A percentile compares a stretch with the other conserved stretches of the same genome.
These are phyloP conservation scores for Acrobasis suavella DNA, from an alignment of 2,888 invertebrate species.

Conservation along the genomic window DNA sequence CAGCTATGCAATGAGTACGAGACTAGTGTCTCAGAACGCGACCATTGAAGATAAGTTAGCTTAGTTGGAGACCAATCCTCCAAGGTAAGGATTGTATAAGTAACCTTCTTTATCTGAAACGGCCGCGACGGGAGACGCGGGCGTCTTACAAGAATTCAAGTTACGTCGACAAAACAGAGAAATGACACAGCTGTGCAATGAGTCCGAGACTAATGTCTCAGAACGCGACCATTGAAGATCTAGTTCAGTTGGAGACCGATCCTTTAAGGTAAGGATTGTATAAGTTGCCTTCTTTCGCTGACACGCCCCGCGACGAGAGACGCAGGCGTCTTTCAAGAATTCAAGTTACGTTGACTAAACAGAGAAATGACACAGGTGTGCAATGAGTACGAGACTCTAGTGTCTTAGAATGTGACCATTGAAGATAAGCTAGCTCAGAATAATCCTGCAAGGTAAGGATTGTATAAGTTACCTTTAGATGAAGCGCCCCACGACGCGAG, in stretches of 20 bases:
- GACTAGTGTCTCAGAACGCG: conserved; percentile 37
- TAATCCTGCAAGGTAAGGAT: conserved; percentile 91
- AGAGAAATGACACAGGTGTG: conserved; percentile 79
- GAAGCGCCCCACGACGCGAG: conserved; percentile 54
- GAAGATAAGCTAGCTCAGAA: conserved; percentile 91
- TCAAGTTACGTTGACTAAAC: conserved; percentile 71
- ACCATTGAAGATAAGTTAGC: conserved; percentile 85
- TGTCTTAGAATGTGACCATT: conserved; percentile 90
- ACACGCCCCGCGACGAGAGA: conserved; percentile 58
- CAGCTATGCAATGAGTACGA: too few species aligned
- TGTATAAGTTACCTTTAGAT: too few species aligned
- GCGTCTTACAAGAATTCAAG: too few species aligned
- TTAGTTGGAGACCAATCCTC: conserved; percentile 88
- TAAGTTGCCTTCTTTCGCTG: too few species aligned
- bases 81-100: conserved; percentile 84
- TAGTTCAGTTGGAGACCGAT: conserved; percentile 92
- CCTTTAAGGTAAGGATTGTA: conserved; percentile 88
- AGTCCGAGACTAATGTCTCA: conserved; percentile 90
- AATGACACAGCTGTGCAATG: too few species aligned
- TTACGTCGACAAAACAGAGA: too few species aligned
- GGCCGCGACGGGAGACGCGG: too few species aligned
- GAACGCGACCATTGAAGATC: conserved; percentile 90
- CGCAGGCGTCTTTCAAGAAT: conserved; percentile 68
- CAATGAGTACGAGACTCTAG: conserved; percentile 90
- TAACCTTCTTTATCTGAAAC: too few species aligned